Evolutionary conservation across 2,797 vertebrate genomes (phyloP).

Genomic region (Peromyscus nudipes): DNA sequence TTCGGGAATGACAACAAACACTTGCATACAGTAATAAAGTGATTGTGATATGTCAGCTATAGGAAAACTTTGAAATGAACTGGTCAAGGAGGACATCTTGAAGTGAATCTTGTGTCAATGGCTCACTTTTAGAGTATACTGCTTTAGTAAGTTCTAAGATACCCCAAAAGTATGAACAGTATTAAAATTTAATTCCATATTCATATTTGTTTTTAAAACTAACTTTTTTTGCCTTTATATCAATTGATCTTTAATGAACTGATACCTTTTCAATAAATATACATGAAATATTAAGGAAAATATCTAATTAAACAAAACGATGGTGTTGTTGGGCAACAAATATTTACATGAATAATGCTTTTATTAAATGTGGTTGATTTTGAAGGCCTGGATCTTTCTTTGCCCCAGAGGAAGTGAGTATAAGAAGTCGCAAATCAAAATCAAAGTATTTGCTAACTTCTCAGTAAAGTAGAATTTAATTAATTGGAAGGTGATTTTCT

Average conservation of each 20-base stretch:
- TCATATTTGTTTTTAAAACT: neutral
- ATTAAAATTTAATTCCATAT: neutral
- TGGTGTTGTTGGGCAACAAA: neutral
- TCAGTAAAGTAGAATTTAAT: constrained; percentile 26
- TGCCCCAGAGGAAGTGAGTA: neutral
- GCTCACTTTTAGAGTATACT: neutral
- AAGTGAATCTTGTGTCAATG: neutral
- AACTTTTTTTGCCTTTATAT: neutral
- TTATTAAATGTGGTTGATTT: neutral
- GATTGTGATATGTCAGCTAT: neutral
- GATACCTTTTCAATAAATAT: neutral
- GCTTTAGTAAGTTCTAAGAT: neutral
- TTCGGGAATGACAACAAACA: neutral
- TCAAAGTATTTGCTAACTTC: neutral
- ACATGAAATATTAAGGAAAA: neutral
- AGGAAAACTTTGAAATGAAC: constrained; percentile 44
- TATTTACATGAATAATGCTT: neutral
- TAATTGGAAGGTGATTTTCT: constrained; percentile 32
- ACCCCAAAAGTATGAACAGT: neutral
- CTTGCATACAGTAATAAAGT: neutral
- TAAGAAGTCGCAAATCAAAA: neutral
- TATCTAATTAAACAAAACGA: neutral
- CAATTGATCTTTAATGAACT: neutral
- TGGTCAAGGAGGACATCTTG: neutral
- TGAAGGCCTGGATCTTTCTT: neutral